Percentiles rank a stretch among this genome's conserved stretches.
Conservation (phyloP, 2,797 vertebrate genomes). For the Acestrorhynchus altus region DNA sequence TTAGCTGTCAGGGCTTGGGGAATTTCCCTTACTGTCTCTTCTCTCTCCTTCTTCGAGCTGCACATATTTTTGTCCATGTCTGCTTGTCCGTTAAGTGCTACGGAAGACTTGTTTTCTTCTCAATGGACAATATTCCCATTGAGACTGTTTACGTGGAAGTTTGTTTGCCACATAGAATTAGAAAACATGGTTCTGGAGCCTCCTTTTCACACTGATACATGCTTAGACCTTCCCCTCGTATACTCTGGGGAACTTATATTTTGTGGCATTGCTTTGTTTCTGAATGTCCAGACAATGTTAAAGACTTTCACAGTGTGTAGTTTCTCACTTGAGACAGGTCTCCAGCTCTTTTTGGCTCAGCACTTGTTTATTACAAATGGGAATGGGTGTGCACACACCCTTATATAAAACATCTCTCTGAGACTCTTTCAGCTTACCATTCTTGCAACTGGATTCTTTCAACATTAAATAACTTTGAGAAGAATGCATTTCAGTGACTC, state of each 20-base stretch:
- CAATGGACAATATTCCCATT: constrained; percentile 56
- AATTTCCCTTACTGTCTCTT: constrained; percentile 43
- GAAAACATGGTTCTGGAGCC: constrained; percentile 44
- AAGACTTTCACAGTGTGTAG: background rate
- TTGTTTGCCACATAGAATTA: constrained; percentile 39
- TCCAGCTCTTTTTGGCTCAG: constrained; percentile 32
- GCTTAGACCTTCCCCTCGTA: constrained; percentile 9
- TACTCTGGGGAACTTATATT: constrained; percentile 4
- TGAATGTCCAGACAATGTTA: constrained; percentile 12
- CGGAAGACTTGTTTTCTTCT: constrained; percentile 23
- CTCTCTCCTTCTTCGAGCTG: constrained; percentile 15
- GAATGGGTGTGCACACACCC: constrained; percentile 28
- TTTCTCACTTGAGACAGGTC: constrained; percentile 28
- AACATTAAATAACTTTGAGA: constrained; percentile 23
- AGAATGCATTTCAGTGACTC: constrained; percentile 16
- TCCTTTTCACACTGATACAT: constrained; percentile 17
- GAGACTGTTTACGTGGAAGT: constrained; percentile 39
- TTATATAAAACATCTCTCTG: constrained; percentile 22
- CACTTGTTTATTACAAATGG: constrained; percentile 31
- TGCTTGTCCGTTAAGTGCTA: constrained; percentile 43
- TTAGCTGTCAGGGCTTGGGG: constrained; percentile 2
- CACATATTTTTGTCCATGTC: constrained; percentile 40
- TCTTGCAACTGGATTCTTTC: constrained; percentile 29
- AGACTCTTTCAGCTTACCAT: constrained; percentile 1
- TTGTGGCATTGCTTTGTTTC: background rate